Evolutionary conservation across 2,797 vertebrate genomes (phyloP).

Genomic region (Iguana delicatissima): DNA sequence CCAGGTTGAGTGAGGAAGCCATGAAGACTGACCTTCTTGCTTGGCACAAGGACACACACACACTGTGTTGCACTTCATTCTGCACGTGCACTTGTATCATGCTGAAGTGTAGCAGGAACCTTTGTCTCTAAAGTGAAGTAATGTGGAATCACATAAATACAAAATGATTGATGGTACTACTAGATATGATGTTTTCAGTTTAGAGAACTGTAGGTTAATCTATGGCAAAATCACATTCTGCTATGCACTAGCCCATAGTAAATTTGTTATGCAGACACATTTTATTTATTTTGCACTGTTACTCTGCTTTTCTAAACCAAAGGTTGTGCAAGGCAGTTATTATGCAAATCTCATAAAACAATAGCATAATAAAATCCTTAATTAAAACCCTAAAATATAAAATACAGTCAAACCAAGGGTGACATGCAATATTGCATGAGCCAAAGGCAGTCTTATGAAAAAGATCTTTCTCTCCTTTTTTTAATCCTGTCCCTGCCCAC

Average conservation of each 20-base stretch:
- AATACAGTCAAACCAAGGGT: not conserved
- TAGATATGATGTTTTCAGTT: not conserved
- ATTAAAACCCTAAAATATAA: conserved; percentile 1
- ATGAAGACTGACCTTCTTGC: too few species aligned
- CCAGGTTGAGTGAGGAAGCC: too few species aligned
- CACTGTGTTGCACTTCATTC: not conserved
- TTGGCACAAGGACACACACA: too few species aligned
- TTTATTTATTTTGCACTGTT: conserved; percentile 2
- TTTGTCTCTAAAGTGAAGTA: not conserved
- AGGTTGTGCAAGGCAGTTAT: not conserved
- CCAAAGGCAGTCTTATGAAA: not conserved
- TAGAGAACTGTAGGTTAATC: not conserved
- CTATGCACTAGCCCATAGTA: not conserved
- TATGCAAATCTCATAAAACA: not conserved
- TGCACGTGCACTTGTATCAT: not conserved
- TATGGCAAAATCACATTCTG: not conserved
- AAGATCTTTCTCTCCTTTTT: not conserved
- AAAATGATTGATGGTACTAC: not conserved
- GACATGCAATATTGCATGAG: not conserved
- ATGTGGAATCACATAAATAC: not conserved
- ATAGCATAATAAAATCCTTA: conserved; percentile 20
- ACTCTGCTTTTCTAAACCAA: conserved; percentile 1
- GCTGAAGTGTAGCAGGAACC: not conserved
- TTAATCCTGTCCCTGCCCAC: too few species aligned
- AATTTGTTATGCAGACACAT: not conserved